Evolutionary conservation across 2,888 invertebrate genomes (phyloP).

Genomic region (Drosophila cognata): DNA sequence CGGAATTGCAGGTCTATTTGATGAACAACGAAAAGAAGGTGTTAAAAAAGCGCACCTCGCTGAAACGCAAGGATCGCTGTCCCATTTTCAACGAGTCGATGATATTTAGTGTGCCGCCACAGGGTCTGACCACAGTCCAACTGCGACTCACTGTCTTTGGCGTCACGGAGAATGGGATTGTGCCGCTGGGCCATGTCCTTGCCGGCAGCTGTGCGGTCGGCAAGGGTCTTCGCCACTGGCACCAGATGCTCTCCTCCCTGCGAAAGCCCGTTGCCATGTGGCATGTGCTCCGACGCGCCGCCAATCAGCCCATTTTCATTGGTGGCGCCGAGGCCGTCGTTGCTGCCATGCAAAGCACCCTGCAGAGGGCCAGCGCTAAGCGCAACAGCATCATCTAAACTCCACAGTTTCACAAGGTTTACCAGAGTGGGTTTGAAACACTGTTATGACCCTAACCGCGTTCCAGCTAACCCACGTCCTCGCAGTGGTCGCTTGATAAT

Average conservation of each 20-base stretch:
- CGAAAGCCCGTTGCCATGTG: conserved; percentile 94
- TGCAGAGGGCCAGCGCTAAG: conserved; percentile 77
- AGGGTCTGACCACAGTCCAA: conserved; percentile 90
- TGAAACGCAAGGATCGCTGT: conserved; percentile 90
- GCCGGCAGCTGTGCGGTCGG: conserved; percentile 91
- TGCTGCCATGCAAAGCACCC: conserved; percentile 80
- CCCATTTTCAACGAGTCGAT: conserved; percentile 94
- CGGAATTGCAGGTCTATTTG: conserved; percentile 88
- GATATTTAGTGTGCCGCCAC: conserved; percentile 92
- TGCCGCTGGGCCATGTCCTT: conserved; percentile 92
- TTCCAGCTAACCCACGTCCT: background rate
- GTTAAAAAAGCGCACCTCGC: conserved; percentile 92
- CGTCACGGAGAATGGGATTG: conserved; percentile 84
- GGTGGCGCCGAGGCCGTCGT: conserved; percentile 83
- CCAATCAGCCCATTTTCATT: conserved; percentile 80
- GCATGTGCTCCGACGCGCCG: conserved; percentile 88
- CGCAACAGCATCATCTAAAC: conserved; percentile 80
- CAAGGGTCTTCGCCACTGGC: conserved; percentile 91
- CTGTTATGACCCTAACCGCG: background rate
- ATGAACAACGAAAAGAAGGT: conserved; percentile 92
- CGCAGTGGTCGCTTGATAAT: background rate
- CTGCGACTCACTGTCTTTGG: conserved; percentile 89
- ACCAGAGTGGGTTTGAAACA: background rate
- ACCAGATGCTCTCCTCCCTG: conserved; percentile 92
- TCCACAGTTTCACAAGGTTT: background rate